Evolutionary conservation across 2,888 invertebrate genomes (phyloP), one percentile per base, ranked within the genome.

Genomic region (Megastigmus dorsalis): DNA sequence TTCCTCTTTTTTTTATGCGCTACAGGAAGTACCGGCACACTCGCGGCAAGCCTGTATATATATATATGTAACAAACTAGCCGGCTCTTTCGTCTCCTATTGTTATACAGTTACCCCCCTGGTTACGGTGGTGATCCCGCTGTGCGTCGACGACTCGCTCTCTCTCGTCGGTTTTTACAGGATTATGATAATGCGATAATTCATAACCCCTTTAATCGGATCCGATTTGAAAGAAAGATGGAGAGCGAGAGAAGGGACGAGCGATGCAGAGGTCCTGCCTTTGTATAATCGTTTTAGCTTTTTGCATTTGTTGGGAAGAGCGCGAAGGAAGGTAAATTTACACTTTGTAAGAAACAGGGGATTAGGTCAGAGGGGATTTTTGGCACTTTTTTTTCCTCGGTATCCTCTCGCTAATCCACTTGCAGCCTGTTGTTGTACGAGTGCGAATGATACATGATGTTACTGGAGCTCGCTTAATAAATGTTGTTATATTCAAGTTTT

Each of bases 171-270:
- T 70, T 70, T 66, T 65, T 45, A 3, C 38, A 43, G 71, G 66
- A 67, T 75, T 67, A 75, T 67, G 66, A 71, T 75, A 75, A 75
- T 75, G 48, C 75, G 50, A 57, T 75, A 71, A 67, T 71, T 75
- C 71, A 67, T 63, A 57, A 71, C 41, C 67, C 75, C 38, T 55
- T 55, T 75, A 75, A 75, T 75, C 75, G 71, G 71, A 75, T 75
- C 41, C 62, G 36, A 59, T 52, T 67, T 48, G 48, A 45, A 60
- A n/a, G 23, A 43, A 38, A 38, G n/a, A n/a, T n/a, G n/a, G 26
- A 59, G 45, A 43, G 43, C 9, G 57, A 57, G 45, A n/a, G 18
- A 15, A 6, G 48, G 45, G 33, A 30, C 9, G 57, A 57, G 45
- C 7, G 18, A 15, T 10, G 48, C 20, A 33, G 50, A 54, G 62